Percentiles rank a stretch among this genome's conserved stretches.
Conservation (phyloP, 2,797 vertebrate species). For the Tolypeutes matacus region DNA sequence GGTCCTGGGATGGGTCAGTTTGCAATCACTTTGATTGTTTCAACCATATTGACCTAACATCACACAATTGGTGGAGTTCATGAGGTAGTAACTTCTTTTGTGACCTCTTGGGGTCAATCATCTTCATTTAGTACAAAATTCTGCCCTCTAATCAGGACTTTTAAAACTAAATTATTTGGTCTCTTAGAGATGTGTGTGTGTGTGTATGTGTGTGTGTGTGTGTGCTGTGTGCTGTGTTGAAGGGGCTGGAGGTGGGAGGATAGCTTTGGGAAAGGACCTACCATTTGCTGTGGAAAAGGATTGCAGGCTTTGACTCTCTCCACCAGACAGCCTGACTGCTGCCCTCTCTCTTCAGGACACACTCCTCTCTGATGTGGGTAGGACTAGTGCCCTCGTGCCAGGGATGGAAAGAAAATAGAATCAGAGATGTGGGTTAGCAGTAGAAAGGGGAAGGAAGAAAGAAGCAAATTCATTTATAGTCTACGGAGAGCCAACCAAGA, state of each 20-base stretch:
- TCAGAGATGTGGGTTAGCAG: conserved; percentile 77
- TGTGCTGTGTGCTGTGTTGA: neutral
- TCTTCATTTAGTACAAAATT: neutral
- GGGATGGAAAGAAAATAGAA: conserved; percentile 76
- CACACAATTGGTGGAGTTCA: neutral
- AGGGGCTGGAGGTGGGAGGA: neutral
- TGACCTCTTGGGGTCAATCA: neutral
- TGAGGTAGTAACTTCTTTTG: neutral
- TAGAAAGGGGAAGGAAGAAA: conserved; percentile 66
- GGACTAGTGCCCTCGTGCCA: conserved; percentile 54
- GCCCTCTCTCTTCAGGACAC: conserved; percentile 46
- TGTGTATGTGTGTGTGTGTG: neutral
- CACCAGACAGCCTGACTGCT: neutral
- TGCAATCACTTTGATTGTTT: neutral
- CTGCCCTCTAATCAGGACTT: neutral
- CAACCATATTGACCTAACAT: neutral
- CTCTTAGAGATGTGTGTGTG: neutral
- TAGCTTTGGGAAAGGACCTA: too few species aligned
- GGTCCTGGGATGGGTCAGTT: neutral
- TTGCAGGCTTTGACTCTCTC: neutral
- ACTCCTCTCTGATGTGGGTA: neutral
- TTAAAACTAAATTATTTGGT: neutral
- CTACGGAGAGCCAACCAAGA: conserved; percentile 63
- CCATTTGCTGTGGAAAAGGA: neutral
- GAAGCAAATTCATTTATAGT: conserved; percentile 69